Evolutionary conservation across 2,888 invertebrate species (phyloP).

Genomic region (Clistopyga incitator): DNA sequence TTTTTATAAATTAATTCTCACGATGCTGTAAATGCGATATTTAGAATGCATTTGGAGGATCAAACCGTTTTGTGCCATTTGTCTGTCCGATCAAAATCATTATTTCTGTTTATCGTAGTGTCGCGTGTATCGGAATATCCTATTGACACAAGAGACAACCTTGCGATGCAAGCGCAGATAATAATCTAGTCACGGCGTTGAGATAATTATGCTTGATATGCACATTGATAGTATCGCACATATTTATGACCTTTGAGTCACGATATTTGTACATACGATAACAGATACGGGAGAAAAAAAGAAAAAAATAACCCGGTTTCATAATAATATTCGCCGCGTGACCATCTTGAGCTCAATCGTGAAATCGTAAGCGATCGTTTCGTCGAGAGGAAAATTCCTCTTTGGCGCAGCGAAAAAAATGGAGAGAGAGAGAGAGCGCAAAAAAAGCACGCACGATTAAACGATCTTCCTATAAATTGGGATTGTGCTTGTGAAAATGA

Average conservation of each 20-base stretch:
- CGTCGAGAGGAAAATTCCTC: slow-evolving; percentile 54
- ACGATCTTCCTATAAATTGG: neutral
- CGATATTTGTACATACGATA: slow-evolving; percentile 9
- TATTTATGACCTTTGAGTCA: slow-evolving; percentile 51
- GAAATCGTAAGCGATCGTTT: neutral
- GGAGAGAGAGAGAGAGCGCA: too few species aligned
- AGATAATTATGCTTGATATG: slow-evolving; percentile 23
- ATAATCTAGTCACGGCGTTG: slow-evolving; percentile 2
- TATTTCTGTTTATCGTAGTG: neutral
- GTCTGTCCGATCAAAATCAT: neutral
- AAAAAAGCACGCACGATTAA: neutral
- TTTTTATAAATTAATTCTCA: too few species aligned
- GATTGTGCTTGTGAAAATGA: neutral
- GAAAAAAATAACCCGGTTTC: slow-evolving; percentile 29
- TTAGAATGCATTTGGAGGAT: too few species aligned
- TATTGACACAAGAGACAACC: neutral
- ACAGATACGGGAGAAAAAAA: neutral
- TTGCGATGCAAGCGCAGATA: neutral
- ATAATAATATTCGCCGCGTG: neutral
- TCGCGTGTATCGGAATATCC: neutral
- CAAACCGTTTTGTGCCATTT: too few species aligned
- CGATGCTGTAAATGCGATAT: too few species aligned
- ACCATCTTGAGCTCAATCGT: neutral
- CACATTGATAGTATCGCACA: slow-evolving; percentile 1
- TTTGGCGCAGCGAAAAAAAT: neutral